A percentile compares a stretch with the other conserved stretches of the same genome.
Conservation (phyloP, 2,797 vertebrate genomes). For the Siniperca undulata region DNA sequence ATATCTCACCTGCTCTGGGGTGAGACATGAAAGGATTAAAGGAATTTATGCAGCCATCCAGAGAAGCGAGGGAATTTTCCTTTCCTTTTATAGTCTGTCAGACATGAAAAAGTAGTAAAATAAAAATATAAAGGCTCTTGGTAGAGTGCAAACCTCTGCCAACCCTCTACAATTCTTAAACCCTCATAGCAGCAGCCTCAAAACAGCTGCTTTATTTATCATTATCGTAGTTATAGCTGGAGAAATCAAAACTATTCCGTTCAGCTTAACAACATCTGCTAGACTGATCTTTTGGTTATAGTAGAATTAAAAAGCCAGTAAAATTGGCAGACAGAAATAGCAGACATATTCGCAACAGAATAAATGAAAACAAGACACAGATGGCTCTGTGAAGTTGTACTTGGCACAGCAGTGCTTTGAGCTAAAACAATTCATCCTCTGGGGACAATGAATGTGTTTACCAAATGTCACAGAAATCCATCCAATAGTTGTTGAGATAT, state of each 20-base stretch:
- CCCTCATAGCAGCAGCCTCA: background rate
- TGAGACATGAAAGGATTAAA: conserved; percentile 31
- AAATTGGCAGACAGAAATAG: background rate
- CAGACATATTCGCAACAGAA: background rate
- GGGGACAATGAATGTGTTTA: background rate
- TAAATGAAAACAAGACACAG: background rate
- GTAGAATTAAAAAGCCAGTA: background rate
- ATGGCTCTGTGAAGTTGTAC: background rate
- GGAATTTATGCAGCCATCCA: conserved; percentile 18
- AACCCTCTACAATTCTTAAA: background rate
- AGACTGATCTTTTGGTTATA: background rate
- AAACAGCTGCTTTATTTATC: conserved; percentile 12
- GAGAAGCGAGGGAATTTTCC: conserved; percentile 13
- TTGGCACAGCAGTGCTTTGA: background rate
- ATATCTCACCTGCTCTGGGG: conserved; percentile 25
- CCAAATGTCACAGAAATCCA: background rate
- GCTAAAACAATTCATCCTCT: background rate
- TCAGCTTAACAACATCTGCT: background rate
- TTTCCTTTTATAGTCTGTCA: conserved; percentile 40
- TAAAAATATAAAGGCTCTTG: conserved; percentile 11
- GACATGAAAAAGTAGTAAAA: conserved; percentile 7
- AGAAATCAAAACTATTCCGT: conserved; percentile 1
- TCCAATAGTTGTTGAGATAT: background rate
- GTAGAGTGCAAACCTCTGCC: background rate
- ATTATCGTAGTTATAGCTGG: background rate